Evolutionary conservation across 2,797 vertebrate species (phyloP).

Genomic region (Peromyscus nudipes): DNA sequence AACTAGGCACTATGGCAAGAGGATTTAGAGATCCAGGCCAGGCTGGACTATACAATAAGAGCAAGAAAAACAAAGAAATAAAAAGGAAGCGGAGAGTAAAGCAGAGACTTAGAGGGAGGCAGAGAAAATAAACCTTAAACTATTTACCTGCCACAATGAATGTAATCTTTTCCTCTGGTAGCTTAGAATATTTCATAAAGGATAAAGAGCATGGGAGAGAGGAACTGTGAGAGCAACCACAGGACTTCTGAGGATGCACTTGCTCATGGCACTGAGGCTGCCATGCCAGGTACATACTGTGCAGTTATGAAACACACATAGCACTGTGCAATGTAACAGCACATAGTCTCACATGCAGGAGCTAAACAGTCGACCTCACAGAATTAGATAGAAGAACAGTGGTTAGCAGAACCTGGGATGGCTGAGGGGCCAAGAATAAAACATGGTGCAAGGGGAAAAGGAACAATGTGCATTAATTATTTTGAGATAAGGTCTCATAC

Average conservation of each 20-base stretch:
- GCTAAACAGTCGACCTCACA: background rate
- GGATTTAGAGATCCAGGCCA: background rate
- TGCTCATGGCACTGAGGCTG: fast-evolving
- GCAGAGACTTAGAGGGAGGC: background rate
- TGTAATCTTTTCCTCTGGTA: background rate
- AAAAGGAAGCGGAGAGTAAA: background rate
- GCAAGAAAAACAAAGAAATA: background rate
- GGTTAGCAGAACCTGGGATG: background rate
- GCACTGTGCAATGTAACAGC: background rate
- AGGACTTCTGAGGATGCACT: background rate
- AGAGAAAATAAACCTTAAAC: slow-evolving; percentile 3
- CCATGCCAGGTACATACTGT: fast-evolving
- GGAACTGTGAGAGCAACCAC: background rate
- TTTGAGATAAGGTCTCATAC: background rate
- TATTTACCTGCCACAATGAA: background rate
- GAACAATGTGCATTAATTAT: too few relatives aligned
- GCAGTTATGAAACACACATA: background rate
- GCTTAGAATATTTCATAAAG: background rate
- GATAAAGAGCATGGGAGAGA: background rate
- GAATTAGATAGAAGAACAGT: background rate
- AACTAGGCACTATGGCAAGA: background rate
- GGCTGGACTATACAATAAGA: background rate
- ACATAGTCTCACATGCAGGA: background rate
- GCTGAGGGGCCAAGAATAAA: background rate
- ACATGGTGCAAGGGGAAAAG: background rate